Evolutionary conservation across 2,888 invertebrate genomes (phyloP), one percentile per base, ranked within the genome.

Genomic region (Scaptodrosophila latifasciaeformis): DNA sequence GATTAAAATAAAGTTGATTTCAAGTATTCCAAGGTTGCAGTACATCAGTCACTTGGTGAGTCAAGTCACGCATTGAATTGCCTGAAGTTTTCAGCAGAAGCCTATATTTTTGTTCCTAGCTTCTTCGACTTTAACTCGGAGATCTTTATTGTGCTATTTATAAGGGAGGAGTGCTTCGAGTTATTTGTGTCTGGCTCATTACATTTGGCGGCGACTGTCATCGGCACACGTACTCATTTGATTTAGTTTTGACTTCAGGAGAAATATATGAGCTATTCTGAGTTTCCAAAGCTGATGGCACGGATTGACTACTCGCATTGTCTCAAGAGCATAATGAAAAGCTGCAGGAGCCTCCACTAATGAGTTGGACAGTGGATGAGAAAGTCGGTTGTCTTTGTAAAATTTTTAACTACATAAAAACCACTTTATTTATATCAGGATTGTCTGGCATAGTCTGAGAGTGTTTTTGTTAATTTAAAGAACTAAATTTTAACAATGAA

Each of bases 21-120:
- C 54, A 12, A 31, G 35, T 9, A 17, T 7, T 40, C 1, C 19
- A 9, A 4, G 9, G 27, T 9, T 6, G 27, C 59, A 69, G 74
- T 77, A 77, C 75, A 59, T 60, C 51, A 55, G 42, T 51, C 59
- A 57, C 51, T 81, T 78, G 58, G 17, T 58, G 12, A 81, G 64
- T 81, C 75, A 61, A 62, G 81, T 76, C 75, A 76, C 75, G 75
- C 75, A 74, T 70, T 54, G 70, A 59, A 80, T 72, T 79, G 77
- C 59, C 64, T 70, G 49, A 58, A 37, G 51, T 59, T 47, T 59
- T 46, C 45, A 40, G 17, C 45, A 3, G 24, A 67, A 67, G 65
- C 67, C 65, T 65, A 65, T 65, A 55, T 40, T 17, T 37, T n/a
- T 19, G 15, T 29, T 35, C 24, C 40, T 2, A 9, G 3, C 31